Base-by-base conservation (phyloP, 2,888 invertebrate species). In the Metalampra italica region DNA sequence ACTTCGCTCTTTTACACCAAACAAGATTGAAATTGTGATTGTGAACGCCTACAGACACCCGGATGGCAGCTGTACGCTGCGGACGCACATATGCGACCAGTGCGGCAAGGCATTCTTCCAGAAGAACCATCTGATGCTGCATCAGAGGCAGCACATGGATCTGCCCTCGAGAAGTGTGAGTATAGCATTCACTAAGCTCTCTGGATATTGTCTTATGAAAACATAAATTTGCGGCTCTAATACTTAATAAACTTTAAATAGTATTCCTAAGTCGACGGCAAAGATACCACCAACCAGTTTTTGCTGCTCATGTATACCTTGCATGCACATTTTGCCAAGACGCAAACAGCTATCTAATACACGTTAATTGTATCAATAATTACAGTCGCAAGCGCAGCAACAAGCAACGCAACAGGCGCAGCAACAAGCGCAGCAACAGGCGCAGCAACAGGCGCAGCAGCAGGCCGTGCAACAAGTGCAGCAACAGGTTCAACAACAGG, bases 41-140 rank as follows among this genome's bases (percentile, higher is more conserved):
- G 22, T 5, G 3, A 22, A 22, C 5, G 22, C 22, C 22, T n/a
- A n/a, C 60, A 90, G 92, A 50, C 95, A 95, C 71, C 94, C 95
- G 1, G 94, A 94, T 59, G 95, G 95, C 44, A 93, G 94, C 56
- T 95, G 95, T 70, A 94, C 95, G 45, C 85, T 95, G 43, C 91
- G 95, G 61, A 94, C 95, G 41, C 95, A 95, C 71, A 92, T 95
- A 9, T 96, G 96, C 71, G 92, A 91, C 55, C 94, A 94, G 69
- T 96, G 96, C 70, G 94, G 94, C 49, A 96, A 95, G 74, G 95
- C 94, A 11, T 96, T 96, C 91, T 94, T 94, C 90, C 96, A 96
- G 80, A 95, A 95, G 83, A 95, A 95, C 75, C 95, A 96, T 69
- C 85, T 96, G 52, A 92, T 95, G 86, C 84, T 95, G 49, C 96